Evolutionary conservation across 1,140 invertebrate genomes (phyloP).

Genomic region (Colletes latitarsis): DNA sequence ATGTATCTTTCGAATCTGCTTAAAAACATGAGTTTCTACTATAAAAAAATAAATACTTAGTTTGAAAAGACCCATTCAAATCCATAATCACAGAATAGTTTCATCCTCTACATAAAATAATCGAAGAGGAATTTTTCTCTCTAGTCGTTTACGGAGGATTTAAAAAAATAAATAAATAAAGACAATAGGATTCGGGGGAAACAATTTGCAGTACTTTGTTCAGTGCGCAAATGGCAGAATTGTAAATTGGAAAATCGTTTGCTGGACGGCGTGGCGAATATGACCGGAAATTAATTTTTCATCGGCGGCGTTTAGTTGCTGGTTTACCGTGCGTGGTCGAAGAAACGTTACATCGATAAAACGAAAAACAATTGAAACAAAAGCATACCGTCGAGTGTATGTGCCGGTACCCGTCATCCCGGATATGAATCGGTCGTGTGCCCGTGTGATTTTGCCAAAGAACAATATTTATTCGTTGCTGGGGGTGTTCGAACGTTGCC

Average conservation of each 20-base stretch:
- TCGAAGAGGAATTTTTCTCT: no score
- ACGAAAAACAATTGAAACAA: constrained; percentile 40
- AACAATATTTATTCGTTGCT: constrained; percentile 49
- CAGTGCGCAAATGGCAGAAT: not conserved
- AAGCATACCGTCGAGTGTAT: constrained; percentile 16
- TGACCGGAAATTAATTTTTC: constrained; percentile 10
- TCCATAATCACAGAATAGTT: no score
- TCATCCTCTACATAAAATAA: no score
- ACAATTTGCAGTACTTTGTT: no score
- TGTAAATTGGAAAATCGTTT: not conserved
- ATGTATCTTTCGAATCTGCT: no score
- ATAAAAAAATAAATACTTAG: no score
- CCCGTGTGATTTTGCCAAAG: constrained; percentile 45
- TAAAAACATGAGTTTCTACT: no score
- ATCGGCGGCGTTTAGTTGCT: not conserved
- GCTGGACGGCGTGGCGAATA: not conserved
- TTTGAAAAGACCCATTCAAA: no score
- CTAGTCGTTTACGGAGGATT: no score
- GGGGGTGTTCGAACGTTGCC: constrained; percentile 21
- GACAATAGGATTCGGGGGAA: no score
- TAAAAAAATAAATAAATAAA: no score
- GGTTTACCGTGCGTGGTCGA: not conserved
- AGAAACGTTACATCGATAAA: not conserved
- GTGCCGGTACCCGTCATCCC: constrained; percentile 16
- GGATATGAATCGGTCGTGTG: constrained; percentile 50